Percentiles rank a stretch among this genome's conserved stretches.
phyloP scores from a whole-genome alignment of 2,797 vertebrate species.

The Coregonus ussuriensis region DNA sequence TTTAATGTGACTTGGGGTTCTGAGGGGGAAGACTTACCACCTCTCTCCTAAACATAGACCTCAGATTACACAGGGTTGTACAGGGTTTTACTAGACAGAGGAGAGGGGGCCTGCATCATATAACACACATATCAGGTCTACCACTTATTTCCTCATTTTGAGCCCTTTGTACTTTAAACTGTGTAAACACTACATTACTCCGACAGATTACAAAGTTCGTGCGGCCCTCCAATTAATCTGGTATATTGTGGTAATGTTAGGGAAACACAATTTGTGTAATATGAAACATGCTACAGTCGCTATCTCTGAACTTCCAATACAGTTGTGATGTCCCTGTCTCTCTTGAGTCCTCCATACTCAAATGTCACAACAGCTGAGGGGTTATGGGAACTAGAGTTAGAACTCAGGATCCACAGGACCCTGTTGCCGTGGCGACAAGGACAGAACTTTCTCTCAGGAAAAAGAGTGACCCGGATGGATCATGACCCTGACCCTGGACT shows the following conservation, averaged over 20 bases:
- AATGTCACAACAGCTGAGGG: slow-evolving; percentile 25
- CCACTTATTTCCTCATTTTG: slow-evolving; percentile 19
- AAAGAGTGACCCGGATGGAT: slow-evolving; percentile 36
- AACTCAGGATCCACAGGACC: slow-evolving; percentile 16
- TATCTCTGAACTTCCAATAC: not conserved
- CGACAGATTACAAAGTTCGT: not conserved
- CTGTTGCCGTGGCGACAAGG: slow-evolving; percentile 30
- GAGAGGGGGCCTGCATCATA: slow-evolving; percentile 1
- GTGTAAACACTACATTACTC: not conserved
- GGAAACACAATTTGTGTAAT: not conserved
- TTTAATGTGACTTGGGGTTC: not conserved
- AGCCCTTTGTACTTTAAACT: not conserved
- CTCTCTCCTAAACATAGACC: slow-evolving; percentile 1
- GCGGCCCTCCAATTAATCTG: not conserved
- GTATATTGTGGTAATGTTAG: not conserved
- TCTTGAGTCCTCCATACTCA: slow-evolving; percentile 49
- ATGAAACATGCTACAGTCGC: not conserved
- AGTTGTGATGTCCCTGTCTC: slow-evolving; percentile 16
- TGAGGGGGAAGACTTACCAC: not conserved
- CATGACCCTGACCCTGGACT: slow-evolving; percentile 19
- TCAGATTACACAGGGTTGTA: not conserved
- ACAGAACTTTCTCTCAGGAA: slow-evolving; percentile 60
- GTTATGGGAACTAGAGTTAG: slow-evolving; percentile 61
- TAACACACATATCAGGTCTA: slow-evolving; percentile 18
- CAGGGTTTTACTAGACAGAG: slow-evolving; percentile 21